Evolutionary conservation across 2,888 invertebrate genomes (phyloP).

Genomic region (Anthrax anthrax): DNA sequence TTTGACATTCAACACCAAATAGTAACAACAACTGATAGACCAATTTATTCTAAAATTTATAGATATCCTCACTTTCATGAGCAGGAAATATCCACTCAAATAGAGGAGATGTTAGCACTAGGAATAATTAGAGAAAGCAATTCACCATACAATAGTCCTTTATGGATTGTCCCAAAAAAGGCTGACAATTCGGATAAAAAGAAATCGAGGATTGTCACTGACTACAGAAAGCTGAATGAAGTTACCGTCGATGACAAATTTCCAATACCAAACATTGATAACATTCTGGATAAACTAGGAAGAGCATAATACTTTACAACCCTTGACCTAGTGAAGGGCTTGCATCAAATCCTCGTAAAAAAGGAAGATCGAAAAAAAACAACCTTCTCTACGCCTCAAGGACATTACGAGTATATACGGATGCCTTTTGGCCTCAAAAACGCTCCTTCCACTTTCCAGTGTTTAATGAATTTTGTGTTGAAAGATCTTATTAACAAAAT

Average conservation of each 20-base stretch:
- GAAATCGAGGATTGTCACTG: conserved; percentile 10
- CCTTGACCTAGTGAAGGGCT: conserved; percentile 16
- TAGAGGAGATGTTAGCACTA: conserved; percentile 1
- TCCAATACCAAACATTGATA: conserved; percentile 12
- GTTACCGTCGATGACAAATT: conserved; percentile 9
- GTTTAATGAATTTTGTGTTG: too few species aligned
- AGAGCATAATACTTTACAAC: conserved; percentile 11
- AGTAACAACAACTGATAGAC: conserved; percentile 2
- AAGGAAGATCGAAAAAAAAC: conserved; percentile 13
- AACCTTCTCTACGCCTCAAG: conserved; percentile 12
- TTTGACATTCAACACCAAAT: conserved; percentile 3
- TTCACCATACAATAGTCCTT: conserved; percentile 17
- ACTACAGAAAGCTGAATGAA: conserved; percentile 10
- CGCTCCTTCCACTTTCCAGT: too few species aligned
- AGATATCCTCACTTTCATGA: conserved; percentile 4
- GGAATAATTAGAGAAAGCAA: conserved; percentile 17
- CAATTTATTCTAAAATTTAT: conserved; percentile 5
- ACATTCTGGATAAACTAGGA: conserved; percentile 15
- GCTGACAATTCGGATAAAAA: conserved; percentile 9
- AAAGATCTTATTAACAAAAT: too few species aligned
- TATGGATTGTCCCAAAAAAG: conserved; percentile 21
- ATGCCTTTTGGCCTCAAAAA: too few species aligned
- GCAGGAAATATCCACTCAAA: not conserved
- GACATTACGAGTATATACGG: too few species aligned
- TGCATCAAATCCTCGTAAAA: conserved; percentile 11